These are phyloP conservation scores for Acridotheres tristis DNA, from an alignment of 2,797 vertebrate species.

Conservation along the genomic window DNA sequence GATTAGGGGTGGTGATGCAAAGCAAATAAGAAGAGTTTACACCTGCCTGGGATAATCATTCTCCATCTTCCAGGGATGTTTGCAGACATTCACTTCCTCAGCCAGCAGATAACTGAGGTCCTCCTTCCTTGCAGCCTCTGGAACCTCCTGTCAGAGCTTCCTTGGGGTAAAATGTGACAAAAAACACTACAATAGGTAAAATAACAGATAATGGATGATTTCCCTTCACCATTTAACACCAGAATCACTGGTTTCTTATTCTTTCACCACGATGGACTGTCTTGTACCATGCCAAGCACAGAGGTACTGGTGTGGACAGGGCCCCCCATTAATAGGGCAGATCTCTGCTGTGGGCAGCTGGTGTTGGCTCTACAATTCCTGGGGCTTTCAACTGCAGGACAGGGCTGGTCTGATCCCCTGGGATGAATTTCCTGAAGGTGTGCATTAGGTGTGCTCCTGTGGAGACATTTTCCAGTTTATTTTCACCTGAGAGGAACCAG, in stretches of 20 bases:
- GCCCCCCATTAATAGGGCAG: background rate
- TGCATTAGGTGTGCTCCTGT: background rate
- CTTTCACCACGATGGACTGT: accelerated
- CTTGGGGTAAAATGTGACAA: accelerated
- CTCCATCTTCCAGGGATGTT: background rate
- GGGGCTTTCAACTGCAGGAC: background rate
- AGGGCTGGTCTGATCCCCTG: accelerated
- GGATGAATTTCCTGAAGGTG: background rate
- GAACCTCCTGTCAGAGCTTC: background rate
- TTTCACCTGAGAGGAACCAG: background rate
- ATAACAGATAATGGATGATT: background rate
- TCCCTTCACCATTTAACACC: background rate
- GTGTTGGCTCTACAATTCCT: accelerated
- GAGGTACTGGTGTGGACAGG: accelerated
- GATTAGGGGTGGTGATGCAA: background rate
- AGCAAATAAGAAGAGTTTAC: background rate
- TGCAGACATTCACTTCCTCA: background rate
- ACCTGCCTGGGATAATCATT: background rate
- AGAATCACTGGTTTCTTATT: background rate
- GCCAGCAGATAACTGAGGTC: background rate
- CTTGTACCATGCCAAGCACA: no score
- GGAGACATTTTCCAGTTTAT: background rate
- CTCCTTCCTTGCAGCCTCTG: background rate
- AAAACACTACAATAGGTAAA: background rate
- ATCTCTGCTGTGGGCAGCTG: background rate